These are phyloP conservation scores for Himalopsyche phryganea DNA, from an alignment of 1,140 invertebrate genomes.

Conservation along the genomic window DNA sequence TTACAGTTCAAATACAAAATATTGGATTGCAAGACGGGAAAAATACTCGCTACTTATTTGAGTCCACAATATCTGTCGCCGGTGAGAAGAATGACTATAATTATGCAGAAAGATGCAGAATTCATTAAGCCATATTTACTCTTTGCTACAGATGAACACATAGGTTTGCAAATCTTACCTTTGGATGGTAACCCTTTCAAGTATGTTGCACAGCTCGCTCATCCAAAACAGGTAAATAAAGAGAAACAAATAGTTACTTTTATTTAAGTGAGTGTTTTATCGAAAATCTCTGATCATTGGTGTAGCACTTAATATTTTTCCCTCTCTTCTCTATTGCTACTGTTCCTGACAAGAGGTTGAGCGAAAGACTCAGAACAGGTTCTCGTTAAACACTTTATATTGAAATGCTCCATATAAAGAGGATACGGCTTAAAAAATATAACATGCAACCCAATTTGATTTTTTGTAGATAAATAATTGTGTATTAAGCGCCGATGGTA, in stretches of 20 bases:
- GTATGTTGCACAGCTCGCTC: constrained; percentile 60
- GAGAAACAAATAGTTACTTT: too few species aligned
- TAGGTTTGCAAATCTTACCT: constrained; percentile 66
- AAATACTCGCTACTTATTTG: constrained; percentile 60
- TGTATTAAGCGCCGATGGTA: constrained; percentile 40
- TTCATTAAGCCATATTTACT: constrained; percentile 50
- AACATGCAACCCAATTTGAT: too few species aligned
- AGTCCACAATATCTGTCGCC: constrained; percentile 63
- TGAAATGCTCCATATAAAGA: too few species aligned
- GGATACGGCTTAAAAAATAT: too few species aligned
- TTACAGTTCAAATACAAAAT: constrained; percentile 68
- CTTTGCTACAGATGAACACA: constrained; percentile 61
- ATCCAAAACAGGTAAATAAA: constrained; percentile 56
- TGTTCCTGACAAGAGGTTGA: too few species aligned
- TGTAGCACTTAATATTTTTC: too few species aligned
- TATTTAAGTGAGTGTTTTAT: too few species aligned
- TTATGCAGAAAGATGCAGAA: constrained; percentile 36
- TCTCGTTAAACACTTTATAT: too few species aligned
- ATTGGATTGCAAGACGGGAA: constrained; percentile 58
- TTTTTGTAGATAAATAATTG: constrained; percentile 43
- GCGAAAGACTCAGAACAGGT: too few species aligned
- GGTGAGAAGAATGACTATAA: constrained; percentile 54
- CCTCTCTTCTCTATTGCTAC: too few species aligned
- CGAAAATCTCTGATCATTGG: too few species aligned
- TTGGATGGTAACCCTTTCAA: constrained; percentile 72